These are phyloP conservation scores for Datnioides undecimradiatus DNA, from an alignment of 2,113 vertebrate genomes.

Conservation along the genomic window DNA sequence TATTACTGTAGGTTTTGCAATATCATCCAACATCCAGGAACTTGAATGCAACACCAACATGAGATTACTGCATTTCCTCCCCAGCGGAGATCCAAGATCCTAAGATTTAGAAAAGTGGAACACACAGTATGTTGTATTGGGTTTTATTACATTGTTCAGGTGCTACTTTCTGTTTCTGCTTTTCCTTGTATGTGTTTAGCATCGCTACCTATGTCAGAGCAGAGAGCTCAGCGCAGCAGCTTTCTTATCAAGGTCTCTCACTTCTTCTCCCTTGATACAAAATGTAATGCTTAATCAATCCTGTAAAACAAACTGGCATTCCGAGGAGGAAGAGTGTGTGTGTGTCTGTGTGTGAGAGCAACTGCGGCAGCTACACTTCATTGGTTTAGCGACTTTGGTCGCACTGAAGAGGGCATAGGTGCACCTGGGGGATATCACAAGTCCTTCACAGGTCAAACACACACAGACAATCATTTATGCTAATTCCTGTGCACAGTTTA, in stretches of 20 bases:
- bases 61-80: too few species aligned
- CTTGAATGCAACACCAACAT: background rate
- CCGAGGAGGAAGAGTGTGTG: background rate
- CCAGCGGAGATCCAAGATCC: background rate
- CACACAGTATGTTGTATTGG: background rate
- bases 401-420: background rate
- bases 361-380: slow-evolving; percentile 9
- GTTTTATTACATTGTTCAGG: background rate
- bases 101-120: background rate
- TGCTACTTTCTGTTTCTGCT: background rate
- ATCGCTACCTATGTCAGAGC: slow-evolving; percentile 8
- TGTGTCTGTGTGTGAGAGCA: slow-evolving; percentile 3
- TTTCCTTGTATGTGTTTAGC: background rate
- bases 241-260: slow-evolving; percentile 16
- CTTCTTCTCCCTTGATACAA: background rate
- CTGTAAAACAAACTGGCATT: slow-evolving; percentile 23
- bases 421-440: background rate
- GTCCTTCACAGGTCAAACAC: slow-evolving; percentile 22
- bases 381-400: slow-evolving; percentile 30
- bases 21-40: background rate
- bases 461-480: slow-evolving; percentile 8
- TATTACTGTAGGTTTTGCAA: background rate
- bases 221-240: slow-evolving; percentile 2
- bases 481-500: slow-evolving; percentile 4
- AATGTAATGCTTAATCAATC: slow-evolving; percentile 26